Conservation (phyloP, 1,140 invertebrate genomes). For the Achroia grisella region DNA sequence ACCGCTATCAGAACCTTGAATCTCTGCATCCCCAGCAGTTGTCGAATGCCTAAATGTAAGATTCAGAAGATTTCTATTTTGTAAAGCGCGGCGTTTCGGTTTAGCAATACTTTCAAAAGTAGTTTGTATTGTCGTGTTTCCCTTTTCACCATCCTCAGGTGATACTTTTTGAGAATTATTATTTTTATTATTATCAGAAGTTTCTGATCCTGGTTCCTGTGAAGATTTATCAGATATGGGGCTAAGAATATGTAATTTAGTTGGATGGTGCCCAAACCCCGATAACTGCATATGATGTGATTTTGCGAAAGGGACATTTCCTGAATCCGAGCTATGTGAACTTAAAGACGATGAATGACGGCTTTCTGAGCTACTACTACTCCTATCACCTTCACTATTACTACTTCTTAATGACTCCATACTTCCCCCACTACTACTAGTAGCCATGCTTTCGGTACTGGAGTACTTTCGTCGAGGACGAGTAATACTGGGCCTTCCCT, state of each 20-base stretch:
- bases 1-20: conserved; percentile 88
- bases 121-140: conserved; percentile 65
- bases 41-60: conserved; percentile 78
- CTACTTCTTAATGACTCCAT: conserved; percentile 88
- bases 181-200: conserved; percentile 85
- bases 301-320: conserved; percentile 75
- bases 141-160: conserved; percentile 74
- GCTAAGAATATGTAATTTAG: conserved; percentile 87
- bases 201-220: conserved; percentile 86
- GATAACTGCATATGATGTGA: conserved; percentile 76
- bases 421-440: conserved; percentile 87
- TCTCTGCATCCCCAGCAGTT: conserved; percentile 80
- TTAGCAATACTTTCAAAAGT: conserved; percentile 67
- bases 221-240: conserved; percentile 94
- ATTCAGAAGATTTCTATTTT: conserved; percentile 86
- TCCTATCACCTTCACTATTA: conserved; percentile 87
- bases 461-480: conserved; percentile 81
- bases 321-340: conserved; percentile 88
- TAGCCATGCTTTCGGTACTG: conserved; percentile 89
- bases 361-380: conserved; percentile 86
- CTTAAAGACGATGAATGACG: conserved; percentile 85
- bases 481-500: conserved; percentile 76
- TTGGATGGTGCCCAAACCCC: conserved; percentile 79
- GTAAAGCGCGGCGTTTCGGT: conserved; percentile 78
- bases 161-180: conserved; percentile 84